phyloP scores from a whole-genome alignment of 2,888 invertebrate genomes.

The Adelognathus sp. region DNA sequence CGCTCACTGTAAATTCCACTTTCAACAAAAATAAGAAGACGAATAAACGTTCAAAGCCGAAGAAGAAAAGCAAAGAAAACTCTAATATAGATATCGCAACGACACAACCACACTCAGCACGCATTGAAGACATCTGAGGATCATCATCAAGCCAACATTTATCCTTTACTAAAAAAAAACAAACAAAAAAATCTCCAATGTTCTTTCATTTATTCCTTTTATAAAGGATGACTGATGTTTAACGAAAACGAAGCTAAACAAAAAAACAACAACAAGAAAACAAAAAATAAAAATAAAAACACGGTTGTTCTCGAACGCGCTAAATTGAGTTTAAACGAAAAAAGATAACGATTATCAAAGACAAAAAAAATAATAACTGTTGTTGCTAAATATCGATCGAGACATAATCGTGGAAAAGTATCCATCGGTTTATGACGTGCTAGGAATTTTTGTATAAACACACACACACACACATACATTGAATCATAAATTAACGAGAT shows the following conservation, averaged over 20 bases:
- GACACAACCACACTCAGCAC: slow-evolving; percentile 91
- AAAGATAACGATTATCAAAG: neutral
- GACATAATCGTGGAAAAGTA: slow-evolving; percentile 71
- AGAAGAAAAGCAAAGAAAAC: slow-evolving; percentile 70
- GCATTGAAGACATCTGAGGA: slow-evolving; percentile 95
- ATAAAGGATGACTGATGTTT: slow-evolving; percentile 77
- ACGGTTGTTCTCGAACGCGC: slow-evolving; percentile 71
- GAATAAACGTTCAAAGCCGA: too few relatives aligned
- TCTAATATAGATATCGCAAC: slow-evolving; percentile 76
- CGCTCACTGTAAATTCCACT: slow-evolving; percentile 81
- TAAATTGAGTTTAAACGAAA: slow-evolving; percentile 69
- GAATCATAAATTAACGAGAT: slow-evolving; percentile 70
- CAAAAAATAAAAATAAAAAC: too few relatives aligned
- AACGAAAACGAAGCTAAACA: too few relatives aligned
- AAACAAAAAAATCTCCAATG: slow-evolving; percentile 71
- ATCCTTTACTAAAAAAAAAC: too few relatives aligned
- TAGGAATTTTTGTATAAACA: slow-evolving; percentile 76
- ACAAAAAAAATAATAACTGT: slow-evolving; percentile 52
- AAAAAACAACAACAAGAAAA: too few relatives aligned
- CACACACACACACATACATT: slow-evolving; percentile 12
- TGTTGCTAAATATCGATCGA: slow-evolving; percentile 66
- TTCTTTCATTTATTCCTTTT: slow-evolving; percentile 77
- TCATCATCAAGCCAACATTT: slow-evolving; percentile 85
- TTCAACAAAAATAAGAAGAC: slow-evolving; percentile 73
- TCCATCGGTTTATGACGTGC: slow-evolving; percentile 72